Percentiles rank a stretch among this genome's conserved stretches.
Evolutionary conservation across 2,797 vertebrate genomes (phyloP).

Genomic region (Emydoidea blandingii): DNA sequence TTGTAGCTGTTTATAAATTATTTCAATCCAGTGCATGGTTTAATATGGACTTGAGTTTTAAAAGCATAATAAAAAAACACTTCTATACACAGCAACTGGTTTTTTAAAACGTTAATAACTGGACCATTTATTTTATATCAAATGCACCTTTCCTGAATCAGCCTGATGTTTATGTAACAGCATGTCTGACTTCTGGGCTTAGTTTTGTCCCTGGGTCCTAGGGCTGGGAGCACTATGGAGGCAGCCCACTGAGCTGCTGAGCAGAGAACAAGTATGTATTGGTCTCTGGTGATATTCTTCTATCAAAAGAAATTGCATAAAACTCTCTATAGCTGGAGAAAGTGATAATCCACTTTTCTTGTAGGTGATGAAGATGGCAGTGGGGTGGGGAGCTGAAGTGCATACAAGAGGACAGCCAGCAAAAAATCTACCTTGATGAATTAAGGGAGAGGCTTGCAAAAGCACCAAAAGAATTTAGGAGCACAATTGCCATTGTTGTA

Average conservation of each 20-base stretch:
- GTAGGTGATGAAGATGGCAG: neutral
- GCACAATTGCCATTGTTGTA: too few species aligned
- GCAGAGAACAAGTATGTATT: neutral
- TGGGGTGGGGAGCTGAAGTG: neutral
- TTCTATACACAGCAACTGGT: neutral
- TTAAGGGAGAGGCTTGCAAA: neutral
- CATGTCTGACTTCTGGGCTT: neutral
- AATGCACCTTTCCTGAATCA: neutral
- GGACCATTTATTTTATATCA: neutral
- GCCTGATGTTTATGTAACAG: neutral
- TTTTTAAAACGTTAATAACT: neutral
- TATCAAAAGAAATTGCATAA: neutral
- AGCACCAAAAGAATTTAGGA: neutral
- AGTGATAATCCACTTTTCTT: neutral
- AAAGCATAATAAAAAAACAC: neutral
- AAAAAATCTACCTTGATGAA: neutral
- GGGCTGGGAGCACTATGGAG: neutral
- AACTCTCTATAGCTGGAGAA: neutral
- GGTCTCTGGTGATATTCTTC: neutral
- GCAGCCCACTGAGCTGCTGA: neutral
- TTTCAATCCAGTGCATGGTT: neutral
- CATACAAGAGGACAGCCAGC: neutral
- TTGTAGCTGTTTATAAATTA: neutral
- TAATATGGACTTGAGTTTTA: neutral
- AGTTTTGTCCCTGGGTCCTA: neutral